Evolutionary conservation across 2,113 vertebrate genomes (phyloP), one percentile per base, ranked within the genome.

Genomic region (Polypterus bichir): DNA sequence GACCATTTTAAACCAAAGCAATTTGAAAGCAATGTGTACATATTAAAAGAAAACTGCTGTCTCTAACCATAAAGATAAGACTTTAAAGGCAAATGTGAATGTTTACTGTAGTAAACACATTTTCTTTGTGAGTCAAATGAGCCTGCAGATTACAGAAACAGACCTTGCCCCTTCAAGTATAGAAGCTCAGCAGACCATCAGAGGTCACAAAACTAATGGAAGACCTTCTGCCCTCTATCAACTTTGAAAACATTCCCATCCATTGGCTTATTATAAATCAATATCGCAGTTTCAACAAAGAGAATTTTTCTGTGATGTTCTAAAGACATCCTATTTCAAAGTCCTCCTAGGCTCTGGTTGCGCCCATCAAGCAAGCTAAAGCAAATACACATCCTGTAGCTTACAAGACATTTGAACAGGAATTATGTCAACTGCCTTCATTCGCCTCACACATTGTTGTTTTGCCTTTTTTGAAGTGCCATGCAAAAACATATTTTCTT

Each of bases 191-290:
- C 71, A 49, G 66, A 62, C 67, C 69, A 76, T 78, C 79, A 79
- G 74, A 71, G 86, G 85, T 87, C 83, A 86, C 75, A 70, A 72
- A 78, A 80, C 81, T 84, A 86, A 88, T 85, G 83, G 79, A 77
- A 70, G 77, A 83, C 82, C 84, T 79, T 63, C 54, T 83, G 81
- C 76, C 84, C 83, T 79, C 79, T 74, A 74, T 68, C 69, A 69
- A 74, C 73, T 76, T 79, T 69, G 71, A 81, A 81, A 83, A 81
- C 78, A 81, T 72, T 72, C 72, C 59, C 67, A 57, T 68, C 70
- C 73, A 73, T 65, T 47, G 64, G 55, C 74, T 71, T 75, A 68
- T 76, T 81, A 85, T 86, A 87, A 88, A 87, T 88, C 86, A 86
- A 72, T 46, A 64, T 65, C 64, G 73, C 79, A 76, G 70, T 76